Evolutionary conservation across 2,888 invertebrate species (phyloP).

Genomic region (Hydrotaea diabolus): DNA sequence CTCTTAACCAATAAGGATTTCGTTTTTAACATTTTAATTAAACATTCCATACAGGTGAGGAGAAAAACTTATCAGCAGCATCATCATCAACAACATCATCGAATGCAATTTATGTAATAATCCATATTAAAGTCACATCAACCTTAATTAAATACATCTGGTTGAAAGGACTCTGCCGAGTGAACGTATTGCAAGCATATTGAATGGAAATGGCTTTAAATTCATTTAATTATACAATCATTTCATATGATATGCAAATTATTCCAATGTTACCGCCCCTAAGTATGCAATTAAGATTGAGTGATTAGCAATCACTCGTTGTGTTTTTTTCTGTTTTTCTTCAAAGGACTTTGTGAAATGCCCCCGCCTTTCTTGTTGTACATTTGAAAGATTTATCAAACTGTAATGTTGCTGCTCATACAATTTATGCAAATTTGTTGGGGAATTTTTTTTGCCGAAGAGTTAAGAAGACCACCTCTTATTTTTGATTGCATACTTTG

Average conservation of each 20-base stretch:
- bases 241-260: slow-evolving; percentile 46
- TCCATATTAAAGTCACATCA: neutral
- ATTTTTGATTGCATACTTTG: slow-evolving; percentile 54
- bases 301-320: slow-evolving; percentile 45
- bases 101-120: slow-evolving; percentile 4
- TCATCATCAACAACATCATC: neutral
- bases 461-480: slow-evolving; percentile 34
- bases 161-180: neutral
- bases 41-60: neutral
- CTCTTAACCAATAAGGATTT: slow-evolving; percentile 15
- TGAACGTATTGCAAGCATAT: neutral
- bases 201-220: neutral
- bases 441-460: neutral
- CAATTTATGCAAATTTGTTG: slow-evolving; percentile 49
- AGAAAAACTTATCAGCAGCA: no score
- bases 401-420: neutral
- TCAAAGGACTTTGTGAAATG: neutral
- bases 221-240: slow-evolving; percentile 49
- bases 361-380: neutral
- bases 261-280: slow-evolving; percentile 27
- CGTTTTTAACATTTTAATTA: slow-evolving; percentile 36
- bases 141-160: neutral
- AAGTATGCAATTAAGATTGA: slow-evolving; percentile 58
- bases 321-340: neutral
- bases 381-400: slow-evolving; percentile 10